These are phyloP conservation scores for Thelaira solivaga DNA, from an alignment of 2,888 invertebrate genomes.

Conservation along the genomic window DNA sequence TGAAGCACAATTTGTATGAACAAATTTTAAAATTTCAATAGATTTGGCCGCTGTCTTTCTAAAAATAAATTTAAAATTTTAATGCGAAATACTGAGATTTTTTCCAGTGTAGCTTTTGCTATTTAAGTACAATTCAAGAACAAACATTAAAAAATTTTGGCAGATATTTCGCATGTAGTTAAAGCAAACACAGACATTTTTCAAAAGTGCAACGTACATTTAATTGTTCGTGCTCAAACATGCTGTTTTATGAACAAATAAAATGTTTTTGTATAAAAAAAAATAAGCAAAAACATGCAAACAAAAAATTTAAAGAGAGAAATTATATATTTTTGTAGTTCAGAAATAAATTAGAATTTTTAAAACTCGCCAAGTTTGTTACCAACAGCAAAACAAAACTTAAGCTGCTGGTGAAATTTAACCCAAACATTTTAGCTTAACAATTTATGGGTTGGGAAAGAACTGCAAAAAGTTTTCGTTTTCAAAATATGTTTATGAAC, in stretches of 20 bases:
- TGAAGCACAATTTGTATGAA: no score
- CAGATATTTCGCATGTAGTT: background rate
- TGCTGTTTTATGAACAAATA: conserved; percentile 3
- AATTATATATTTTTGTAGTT: background rate
- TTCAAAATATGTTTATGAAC: no score
- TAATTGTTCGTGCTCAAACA: conserved; percentile 3
- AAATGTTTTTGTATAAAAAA: background rate
- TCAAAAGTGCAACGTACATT: conserved; percentile 27
- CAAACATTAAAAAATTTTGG: background rate
- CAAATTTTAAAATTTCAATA: no score
- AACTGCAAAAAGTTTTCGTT: no score
- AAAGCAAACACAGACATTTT: background rate
- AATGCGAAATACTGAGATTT: background rate
- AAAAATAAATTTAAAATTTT: background rate
- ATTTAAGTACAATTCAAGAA: conserved; percentile 3
- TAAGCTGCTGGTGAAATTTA: no score
- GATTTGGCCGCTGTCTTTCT: no score
- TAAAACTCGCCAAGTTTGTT: no score
- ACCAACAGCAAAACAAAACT: no score
- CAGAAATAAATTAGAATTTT: background rate
- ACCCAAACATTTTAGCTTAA: no score
- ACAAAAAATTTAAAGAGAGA: background rate
- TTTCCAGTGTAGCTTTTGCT: conserved; percentile 4
- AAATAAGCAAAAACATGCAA: background rate
- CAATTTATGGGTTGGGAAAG: no score